Evolutionary conservation across 2,797 vertebrate species (phyloP).

Genomic region (Danio albolineatus): DNA sequence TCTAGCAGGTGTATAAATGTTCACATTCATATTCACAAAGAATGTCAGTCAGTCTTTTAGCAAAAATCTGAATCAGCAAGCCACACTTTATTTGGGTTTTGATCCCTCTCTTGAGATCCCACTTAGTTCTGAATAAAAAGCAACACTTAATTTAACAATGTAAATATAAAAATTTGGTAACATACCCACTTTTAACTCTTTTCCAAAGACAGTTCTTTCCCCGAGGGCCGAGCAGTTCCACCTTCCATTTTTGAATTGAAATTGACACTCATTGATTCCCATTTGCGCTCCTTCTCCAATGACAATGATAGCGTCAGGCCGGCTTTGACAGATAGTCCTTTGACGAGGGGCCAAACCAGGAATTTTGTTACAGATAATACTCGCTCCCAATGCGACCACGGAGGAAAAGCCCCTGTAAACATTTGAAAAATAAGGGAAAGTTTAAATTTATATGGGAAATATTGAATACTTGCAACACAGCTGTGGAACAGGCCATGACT

Average conservation of each 20-base stretch:
- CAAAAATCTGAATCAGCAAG: not conserved
- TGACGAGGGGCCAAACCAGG: constrained; percentile 94
- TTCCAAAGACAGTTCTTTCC: constrained; percentile 95
- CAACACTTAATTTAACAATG: not conserved
- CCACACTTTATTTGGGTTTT: constrained; percentile 1
- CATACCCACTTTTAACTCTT: constrained; percentile 99
- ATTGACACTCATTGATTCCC: constrained; percentile 97
- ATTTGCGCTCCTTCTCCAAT: constrained; percentile 97
- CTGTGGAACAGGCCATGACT: not conserved
- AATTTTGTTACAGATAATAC: constrained; percentile 98
- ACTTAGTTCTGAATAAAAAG: not conserved
- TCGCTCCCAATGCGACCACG: constrained; percentile 94
- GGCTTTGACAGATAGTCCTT: constrained; percentile 97
- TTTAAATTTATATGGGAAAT: constrained; percentile 7
- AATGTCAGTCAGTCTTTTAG: not conserved
- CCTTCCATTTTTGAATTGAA: constrained; percentile 94
- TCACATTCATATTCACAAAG: not conserved
- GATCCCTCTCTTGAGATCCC: not conserved
- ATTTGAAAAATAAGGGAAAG: not conserved
- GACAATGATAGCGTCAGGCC: constrained; percentile 96
- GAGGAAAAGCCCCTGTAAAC: constrained; percentile 89
- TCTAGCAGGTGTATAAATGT: constrained; percentile 19
- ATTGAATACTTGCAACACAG: not conserved
- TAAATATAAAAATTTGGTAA: constrained; percentile 67
- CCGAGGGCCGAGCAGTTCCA: constrained; percentile 98